Percentiles rank a stretch among this genome's conserved stretches.
Evolutionary conservation across 2,888 invertebrate genomes (phyloP).

Genomic region (Drosophila cognata): DNA sequence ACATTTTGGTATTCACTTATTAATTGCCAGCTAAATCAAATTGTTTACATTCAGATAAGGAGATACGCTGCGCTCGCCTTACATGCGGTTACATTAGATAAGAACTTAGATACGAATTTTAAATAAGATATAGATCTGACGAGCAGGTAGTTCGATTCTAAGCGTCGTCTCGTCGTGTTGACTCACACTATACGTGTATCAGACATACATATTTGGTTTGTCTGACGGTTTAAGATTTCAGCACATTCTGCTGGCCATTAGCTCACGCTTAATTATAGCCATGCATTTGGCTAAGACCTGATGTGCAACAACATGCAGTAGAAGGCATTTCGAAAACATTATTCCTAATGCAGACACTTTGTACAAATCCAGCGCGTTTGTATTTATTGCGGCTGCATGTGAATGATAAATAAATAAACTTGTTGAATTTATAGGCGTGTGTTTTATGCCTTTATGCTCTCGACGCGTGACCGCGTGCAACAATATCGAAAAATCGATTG

Average conservation of each 20-base stretch:
- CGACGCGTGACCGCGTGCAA: slow-evolving; percentile 61
- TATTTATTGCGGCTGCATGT: slow-evolving; percentile 57
- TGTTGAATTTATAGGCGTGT: slow-evolving; percentile 62
- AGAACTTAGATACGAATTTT: too few species aligned
- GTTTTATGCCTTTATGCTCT: slow-evolving; percentile 46
- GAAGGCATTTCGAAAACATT: slow-evolving; percentile 25
- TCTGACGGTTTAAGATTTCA: slow-evolving; percentile 35
- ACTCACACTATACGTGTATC: too few species aligned
- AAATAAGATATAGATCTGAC: too few species aligned
- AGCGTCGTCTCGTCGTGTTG: too few species aligned
- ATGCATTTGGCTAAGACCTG: slow-evolving; percentile 28
- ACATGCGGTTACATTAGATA: too few species aligned
- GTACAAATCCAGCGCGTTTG: slow-evolving; percentile 35
- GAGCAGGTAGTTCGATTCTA: too few species aligned
- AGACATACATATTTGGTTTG: slow-evolving; percentile 5
- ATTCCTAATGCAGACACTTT: slow-evolving; percentile 41
- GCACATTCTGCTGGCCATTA: slow-evolving; percentile 32
- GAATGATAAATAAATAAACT: slow-evolving; percentile 75
- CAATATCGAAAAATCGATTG: slow-evolving; percentile 39
- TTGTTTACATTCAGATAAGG: slow-evolving; percentile 9
- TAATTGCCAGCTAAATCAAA: slow-evolving; percentile 48
- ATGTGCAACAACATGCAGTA: slow-evolving; percentile 39
- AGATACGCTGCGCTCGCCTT: too few species aligned
- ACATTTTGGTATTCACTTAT: slow-evolving; percentile 37
- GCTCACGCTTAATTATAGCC: slow-evolving; percentile 55